phyloP scores from a whole-genome alignment of 2,888 invertebrate genomes.

The Malacosoma neustria region DNA sequence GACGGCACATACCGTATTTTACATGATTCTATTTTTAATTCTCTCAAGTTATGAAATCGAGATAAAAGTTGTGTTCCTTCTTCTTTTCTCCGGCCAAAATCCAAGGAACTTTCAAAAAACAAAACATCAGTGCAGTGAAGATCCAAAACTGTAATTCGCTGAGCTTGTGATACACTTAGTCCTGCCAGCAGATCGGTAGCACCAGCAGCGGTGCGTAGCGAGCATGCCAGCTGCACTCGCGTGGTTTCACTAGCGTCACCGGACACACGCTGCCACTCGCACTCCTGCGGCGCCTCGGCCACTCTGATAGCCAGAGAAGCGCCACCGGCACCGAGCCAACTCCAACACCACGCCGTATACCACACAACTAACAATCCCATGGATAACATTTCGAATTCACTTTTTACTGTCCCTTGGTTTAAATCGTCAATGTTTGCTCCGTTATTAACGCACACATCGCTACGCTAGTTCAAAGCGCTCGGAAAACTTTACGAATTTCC shows the following conservation, averaged over 20 bases:
- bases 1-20: conserved; percentile 84
- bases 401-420: conserved; percentile 61
- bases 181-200: conserved; percentile 78
- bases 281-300: conserved; percentile 81
- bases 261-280: conserved; percentile 79
- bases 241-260: conserved; percentile 70
- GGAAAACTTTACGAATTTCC: conserved; percentile 70
- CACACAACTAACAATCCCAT: conserved; percentile 61
- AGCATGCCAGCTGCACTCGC: conserved; percentile 77
- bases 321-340: conserved; percentile 48
- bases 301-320: conserved; percentile 67
- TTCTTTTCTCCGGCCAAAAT: conserved; percentile 70
- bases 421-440: conserved; percentile 59
- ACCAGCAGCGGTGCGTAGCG: conserved; percentile 78
- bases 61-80: conserved; percentile 74
- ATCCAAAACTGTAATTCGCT: conserved; percentile 79
- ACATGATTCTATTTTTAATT: conserved; percentile 83
- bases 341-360: conserved; percentile 54
- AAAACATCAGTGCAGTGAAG: conserved; percentile 83
- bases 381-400: conserved; percentile 65
- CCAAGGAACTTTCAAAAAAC: conserved; percentile 82
- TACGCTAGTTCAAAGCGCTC: conserved; percentile 54
- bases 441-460: conserved; percentile 62
- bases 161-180: conserved; percentile 78
- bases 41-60: conserved; percentile 78